A percentile compares a stretch with the other conserved stretches of the same genome.
These are phyloP conservation scores for Papilio gigon DNA, from an alignment of 2,888 invertebrate species.

Conservation along the genomic window DNA sequence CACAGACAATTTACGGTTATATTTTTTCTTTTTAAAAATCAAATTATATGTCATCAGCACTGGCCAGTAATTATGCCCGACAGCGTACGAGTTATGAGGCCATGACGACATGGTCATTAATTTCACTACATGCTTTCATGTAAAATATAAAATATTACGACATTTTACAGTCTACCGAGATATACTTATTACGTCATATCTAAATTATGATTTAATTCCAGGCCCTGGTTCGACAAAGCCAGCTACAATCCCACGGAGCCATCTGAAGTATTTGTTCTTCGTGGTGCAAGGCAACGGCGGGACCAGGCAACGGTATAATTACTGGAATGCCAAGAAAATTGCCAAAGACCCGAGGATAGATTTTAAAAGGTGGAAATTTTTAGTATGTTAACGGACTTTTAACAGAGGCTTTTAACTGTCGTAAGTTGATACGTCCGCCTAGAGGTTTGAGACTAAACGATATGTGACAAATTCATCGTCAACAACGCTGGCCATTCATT, in stretches of 20 bases:
- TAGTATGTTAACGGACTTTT: neutral
- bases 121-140: conserved; percentile 20
- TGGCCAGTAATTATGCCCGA: conserved; percentile 17
- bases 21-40: neutral
- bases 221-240: conserved; percentile 74
- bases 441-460: no score
- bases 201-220: no score
- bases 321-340: conserved; percentile 70
- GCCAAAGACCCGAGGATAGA: conserved; percentile 70
- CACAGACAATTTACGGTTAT: conserved; percentile 1
- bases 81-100: neutral
- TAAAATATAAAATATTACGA: no score
- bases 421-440: no score
- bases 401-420: neutral
- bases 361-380: conserved; percentile 61
- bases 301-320: conserved; percentile 63
- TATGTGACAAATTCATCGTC: no score
- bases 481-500: no score
- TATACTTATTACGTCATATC: no score
- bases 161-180: no score
- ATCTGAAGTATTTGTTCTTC: conserved; percentile 68
- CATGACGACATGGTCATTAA: conserved; percentile 19
- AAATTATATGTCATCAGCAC: neutral
- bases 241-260: conserved; percentile 66
- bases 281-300: conserved; percentile 72